Base-by-base conservation (phyloP, 1,140 invertebrate species). In the Drosophila nigrodunni region DNA sequence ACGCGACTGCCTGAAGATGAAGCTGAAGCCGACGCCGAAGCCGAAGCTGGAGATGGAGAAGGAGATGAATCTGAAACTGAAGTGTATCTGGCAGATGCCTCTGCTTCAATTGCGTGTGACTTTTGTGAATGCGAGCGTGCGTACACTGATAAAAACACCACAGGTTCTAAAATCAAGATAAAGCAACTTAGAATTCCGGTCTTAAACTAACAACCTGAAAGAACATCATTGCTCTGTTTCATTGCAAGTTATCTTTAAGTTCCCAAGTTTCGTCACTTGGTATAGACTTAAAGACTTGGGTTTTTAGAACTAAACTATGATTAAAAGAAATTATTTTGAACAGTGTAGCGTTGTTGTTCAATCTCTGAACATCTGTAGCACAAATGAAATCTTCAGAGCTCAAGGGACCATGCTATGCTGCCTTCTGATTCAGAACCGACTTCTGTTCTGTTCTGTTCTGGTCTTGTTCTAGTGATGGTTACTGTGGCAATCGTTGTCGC, bases 81-180 rank as follows among this genome's bases (percentile, higher is more conserved):
- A 72, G 73, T 72, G 71, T 78, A 67, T 74, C 71, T 70, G 79
- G 80, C 83, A 89, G 83, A 89, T 88, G 85, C 85, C 85, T 75
- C 70, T 78, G 86, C 86, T 83, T 89, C 85, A 89, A 89, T 89
- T 89, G 85, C 85, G 85, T 89, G 85, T 85, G 85, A 89, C 85
- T 88, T 80, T 75, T 78, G 73, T 47, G 52, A 44, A 35, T 60
- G 57, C 15, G 65, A 18, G 64, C 59, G 47, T 71, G 60, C 25
- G 6, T 30, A 30, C 25, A 30, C 25, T 30, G 25, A 30, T 6
- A 30, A 30, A 30, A 30, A 30, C 3, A 30, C 25, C 3, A 30
- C 25, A 30, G 25, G 25, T 30, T 30, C 25, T 30, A 4, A 30
- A 3, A 30, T 30, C 25, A 30, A 30, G 6, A 30, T 5, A 30